Evolutionary conservation across 2,113 vertebrate genomes (phyloP).

Genomic region (Pseudopodoces humilis): DNA sequence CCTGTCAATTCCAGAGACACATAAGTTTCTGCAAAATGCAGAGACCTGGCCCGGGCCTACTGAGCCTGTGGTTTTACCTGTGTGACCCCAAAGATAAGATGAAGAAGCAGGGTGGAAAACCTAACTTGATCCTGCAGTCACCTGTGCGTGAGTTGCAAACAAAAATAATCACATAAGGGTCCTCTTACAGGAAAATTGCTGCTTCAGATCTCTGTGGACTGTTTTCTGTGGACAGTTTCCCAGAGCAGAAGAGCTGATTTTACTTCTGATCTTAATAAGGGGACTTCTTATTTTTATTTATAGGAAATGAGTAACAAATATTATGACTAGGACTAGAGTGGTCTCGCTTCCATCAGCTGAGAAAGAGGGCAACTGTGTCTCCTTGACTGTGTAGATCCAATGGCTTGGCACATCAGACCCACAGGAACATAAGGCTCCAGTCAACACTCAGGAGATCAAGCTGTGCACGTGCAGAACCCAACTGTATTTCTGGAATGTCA

Average conservation of each 20-base stretch:
- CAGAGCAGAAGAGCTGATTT: not conserved
- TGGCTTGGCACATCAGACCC: not conserved
- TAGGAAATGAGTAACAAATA: not conserved
- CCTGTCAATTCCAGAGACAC: not conserved
- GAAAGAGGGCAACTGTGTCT: rapidly evolving
- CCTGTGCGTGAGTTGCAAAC: rapidly evolving
- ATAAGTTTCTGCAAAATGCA: not conserved
- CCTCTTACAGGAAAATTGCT: not conserved
- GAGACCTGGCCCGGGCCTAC: not conserved
- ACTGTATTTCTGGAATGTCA: not conserved
- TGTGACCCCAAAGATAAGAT: not conserved
- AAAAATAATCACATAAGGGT: not conserved
- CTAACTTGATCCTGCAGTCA: not conserved
- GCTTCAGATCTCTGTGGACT: not conserved
- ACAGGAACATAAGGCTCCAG: not conserved
- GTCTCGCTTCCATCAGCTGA: not conserved
- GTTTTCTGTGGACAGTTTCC: not conserved
- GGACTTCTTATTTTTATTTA: not conserved
- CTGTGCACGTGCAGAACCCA: not conserved
- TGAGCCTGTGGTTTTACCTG: not conserved
- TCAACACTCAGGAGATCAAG: not conserved
- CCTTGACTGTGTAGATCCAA: not conserved
- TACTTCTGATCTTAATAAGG: not conserved
- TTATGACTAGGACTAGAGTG: not conserved
- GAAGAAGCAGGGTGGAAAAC: not conserved